Base-by-base conservation (phyloP, 2,797 vertebrate genomes). In the Selene dorsalis region DNA sequence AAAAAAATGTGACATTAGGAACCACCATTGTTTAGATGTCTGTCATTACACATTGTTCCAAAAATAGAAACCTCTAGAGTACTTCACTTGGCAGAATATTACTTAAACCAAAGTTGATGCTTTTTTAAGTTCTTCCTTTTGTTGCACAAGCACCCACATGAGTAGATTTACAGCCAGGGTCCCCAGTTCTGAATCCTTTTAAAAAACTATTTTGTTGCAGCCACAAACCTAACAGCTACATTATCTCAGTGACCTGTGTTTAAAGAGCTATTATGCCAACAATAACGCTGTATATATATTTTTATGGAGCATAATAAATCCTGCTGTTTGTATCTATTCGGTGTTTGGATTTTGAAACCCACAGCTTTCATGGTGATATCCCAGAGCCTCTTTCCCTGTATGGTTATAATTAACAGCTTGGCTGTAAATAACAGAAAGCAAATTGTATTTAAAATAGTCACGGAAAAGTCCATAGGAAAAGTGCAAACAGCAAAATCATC, bases 351-450 rank as follows among this genome's bases (percentile, higher is more conserved):
- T 16, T 71, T 22, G 43, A 82, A 87, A 52, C 39, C 38, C 62
- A 48, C 57, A 72, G 55, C 55, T 56, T 82, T 85, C 69, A 82
- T 68, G 28, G 56, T 80, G 59, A 58, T 75, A 77, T 71, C 68
- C 61, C 74, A 73, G 38, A 86, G 65, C 64, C 7, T 2, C 64
- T 84, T 57, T 55, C 20, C 45, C 56, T 76, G 75, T 41, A 69
- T 79, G 79, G 75, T 85, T 80, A 76, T 73, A 85, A 84, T 83
- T 79, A 85, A 75, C 74, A 89, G 70, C 45, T 87, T 75, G 60
- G 72, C 53, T 85, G 61, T 60, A 73, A 85, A 84, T 71, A 80
- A 81, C 38, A 66, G 26, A 83, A 73, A 76, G 2, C 18, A 65
- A 78, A 80, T 76, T n/a, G 62, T 69, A 26, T 79, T 80, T 68